A percentile compares a stretch with the other conserved stretches of the same genome.
phyloP scores from a whole-genome alignment of 2,888 invertebrate species.

The Pristionchus japonicus region DNA sequence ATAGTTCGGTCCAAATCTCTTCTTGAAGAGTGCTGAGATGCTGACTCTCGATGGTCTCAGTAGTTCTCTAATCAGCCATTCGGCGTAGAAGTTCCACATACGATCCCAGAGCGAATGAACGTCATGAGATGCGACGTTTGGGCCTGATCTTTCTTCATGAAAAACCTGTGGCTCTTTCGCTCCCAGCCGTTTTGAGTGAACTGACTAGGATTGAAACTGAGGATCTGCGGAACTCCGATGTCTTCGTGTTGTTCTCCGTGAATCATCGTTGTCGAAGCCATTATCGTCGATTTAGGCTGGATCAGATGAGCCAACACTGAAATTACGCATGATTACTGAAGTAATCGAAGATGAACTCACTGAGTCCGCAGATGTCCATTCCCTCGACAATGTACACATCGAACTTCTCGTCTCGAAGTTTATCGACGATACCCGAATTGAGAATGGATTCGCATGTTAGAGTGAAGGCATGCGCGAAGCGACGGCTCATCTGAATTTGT shows the following conservation, averaged over 20 bases:
- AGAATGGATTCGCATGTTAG: not conserved
- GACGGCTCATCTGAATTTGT: not conserved
- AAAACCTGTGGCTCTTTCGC: not conserved
- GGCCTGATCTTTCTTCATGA: not conserved
- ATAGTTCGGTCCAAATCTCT: not conserved
- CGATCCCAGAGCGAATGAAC: not conserved
- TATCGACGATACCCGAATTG: not conserved
- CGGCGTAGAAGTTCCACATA: conserved; percentile 19
- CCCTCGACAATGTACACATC: conserved; percentile 6
- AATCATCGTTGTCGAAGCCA: not conserved
- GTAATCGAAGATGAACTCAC: too few species aligned
- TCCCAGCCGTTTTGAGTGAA: not conserved
- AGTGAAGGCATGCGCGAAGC: not conserved
- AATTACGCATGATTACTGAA: not conserved
- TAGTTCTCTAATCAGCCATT: not conserved
- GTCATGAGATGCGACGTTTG: conserved; percentile 1
- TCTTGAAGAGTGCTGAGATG: not conserved
- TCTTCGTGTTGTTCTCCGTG: conserved; percentile 21
- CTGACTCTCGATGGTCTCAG: not conserved
- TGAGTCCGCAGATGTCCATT: conserved; percentile 19
- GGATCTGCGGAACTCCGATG: not conserved
- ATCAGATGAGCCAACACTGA: conserved; percentile 20
- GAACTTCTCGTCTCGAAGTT: conserved; percentile 3
- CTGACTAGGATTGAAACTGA: conserved; percentile 1
- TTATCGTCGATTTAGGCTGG: not conserved